Conservation (phyloP, 2,113 vertebrate genomes). For the Hypomesus transpacificus region DNA sequence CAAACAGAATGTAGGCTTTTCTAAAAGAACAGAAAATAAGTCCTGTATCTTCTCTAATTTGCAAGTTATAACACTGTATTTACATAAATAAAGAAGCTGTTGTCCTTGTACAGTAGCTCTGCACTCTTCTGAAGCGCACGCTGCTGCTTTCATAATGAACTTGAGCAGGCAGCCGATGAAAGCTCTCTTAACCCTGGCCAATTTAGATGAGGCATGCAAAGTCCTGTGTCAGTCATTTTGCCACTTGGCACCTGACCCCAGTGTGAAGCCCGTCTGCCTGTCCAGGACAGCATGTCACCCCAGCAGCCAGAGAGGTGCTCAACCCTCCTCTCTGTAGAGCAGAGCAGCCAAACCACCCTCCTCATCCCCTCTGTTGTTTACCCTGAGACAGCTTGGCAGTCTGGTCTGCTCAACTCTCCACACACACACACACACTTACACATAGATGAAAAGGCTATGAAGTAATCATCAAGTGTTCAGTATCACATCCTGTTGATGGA, state of each 20-base stretch:
- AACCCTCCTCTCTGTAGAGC: slow-evolving; percentile 3
- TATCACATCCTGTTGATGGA: not conserved
- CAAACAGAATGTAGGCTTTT: not conserved
- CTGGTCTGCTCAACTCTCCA: not conserved
- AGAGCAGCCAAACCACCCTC: slow-evolving; percentile 3
- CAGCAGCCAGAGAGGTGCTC: slow-evolving; percentile 12
- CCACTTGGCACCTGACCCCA: not conserved
- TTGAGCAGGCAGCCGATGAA: slow-evolving; percentile 6
- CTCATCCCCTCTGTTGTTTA: slow-evolving; percentile 1
- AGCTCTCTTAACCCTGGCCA: slow-evolving; percentile 7
- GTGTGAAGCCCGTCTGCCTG: not conserved
- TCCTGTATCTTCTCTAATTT: too few relatives aligned
- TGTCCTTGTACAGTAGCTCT: too few relatives aligned
- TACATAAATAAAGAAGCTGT: too few relatives aligned
- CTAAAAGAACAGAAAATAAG: not conserved
- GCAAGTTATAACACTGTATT: too few relatives aligned
- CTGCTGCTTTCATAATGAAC: slow-evolving; percentile 24
- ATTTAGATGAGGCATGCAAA: not conserved
- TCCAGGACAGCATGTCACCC: not conserved
- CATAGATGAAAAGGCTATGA: not conserved
- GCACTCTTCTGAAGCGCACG: too few relatives aligned
- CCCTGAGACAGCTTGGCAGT: not conserved
- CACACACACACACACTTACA: not conserved
- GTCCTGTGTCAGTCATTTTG: not conserved
- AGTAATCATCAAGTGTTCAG: not conserved